phyloP scores from a whole-genome alignment of 2,888 invertebrate species.

The Perdita meconis region DNA sequence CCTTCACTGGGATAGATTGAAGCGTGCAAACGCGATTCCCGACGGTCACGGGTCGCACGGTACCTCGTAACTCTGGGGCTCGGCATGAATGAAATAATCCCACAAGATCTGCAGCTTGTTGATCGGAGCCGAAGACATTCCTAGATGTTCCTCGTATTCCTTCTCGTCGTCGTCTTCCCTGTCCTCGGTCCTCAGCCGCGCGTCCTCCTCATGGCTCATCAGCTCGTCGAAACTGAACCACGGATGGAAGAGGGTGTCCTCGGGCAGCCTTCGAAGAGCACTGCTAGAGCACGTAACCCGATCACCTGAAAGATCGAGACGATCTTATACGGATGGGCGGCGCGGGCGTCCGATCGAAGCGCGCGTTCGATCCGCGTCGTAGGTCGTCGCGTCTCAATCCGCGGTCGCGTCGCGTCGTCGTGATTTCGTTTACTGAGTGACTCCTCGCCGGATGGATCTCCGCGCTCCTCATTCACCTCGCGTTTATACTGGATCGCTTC shows the following conservation, averaged over 20 bases:
- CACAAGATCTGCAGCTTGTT: slow-evolving; percentile 85
- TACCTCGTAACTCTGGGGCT: slow-evolving; percentile 88
- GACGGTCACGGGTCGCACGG: slow-evolving; percentile 21
- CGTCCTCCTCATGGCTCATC: slow-evolving; percentile 63
- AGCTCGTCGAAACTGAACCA: slow-evolving; percentile 65
- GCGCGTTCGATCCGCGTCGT: too few species aligned
- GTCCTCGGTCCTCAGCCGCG: slow-evolving; percentile 61
- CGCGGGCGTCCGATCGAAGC: slow-evolving; percentile 5
- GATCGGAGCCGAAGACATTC: slow-evolving; percentile 73
- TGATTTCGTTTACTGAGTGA: slow-evolving; percentile 30
- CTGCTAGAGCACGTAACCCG: slow-evolving; percentile 53
- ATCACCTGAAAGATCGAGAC: slow-evolving; percentile 64
- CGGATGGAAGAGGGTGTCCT: slow-evolving; percentile 53
- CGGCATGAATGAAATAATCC: slow-evolving; percentile 88
- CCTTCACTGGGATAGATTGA: too few species aligned
- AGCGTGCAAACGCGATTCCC: neutral
- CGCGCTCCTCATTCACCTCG: slow-evolving; percentile 21
- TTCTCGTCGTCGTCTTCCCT: slow-evolving; percentile 67
- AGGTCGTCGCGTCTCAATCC: neutral
- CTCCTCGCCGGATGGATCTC: slow-evolving; percentile 2
- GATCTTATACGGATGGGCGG: slow-evolving; percentile 35
- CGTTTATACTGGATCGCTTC: slow-evolving; percentile 3
- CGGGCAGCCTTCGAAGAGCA: slow-evolving; percentile 41
- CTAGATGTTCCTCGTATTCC: slow-evolving; percentile 59
- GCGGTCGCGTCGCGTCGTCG: slow-evolving; percentile 7